Base-by-base conservation (phyloP, 2,888 invertebrate genomes). In the Chrysolina americana region DNA sequence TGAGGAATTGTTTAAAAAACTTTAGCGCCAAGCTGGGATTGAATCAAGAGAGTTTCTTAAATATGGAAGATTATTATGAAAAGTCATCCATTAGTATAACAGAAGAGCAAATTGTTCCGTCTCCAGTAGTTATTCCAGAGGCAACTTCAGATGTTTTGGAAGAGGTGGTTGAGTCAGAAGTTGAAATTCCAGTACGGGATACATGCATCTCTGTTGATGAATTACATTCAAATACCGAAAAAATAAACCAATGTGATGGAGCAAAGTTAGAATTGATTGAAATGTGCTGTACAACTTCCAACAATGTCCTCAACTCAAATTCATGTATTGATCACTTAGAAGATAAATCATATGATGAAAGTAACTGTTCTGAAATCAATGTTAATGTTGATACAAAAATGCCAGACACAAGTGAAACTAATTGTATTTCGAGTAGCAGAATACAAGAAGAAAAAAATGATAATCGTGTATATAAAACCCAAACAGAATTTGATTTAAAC, bases 31-130 rank as follows among this genome's bases (percentile, higher is more conserved):
- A 71, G 21, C 19, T 71, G 6, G 72, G 74, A 11, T 56, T 74
- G 19, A 78, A 70, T 48, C 47, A 66, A 21, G 59, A 70, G 36
- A 70, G 68, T 64, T 62, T 74, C 8, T 72, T 65, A 11, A 53
- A 70, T n/a, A 71, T 74, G 69, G 70, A 65, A 65, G 71, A 73
- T 65, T 73, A 69, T 48, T 76, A 76, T 65, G 64, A 74, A 41
- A 76, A 78, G 50, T 48, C 78, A 19, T 65, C 70, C 15, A 48
- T 47, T 53, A 56, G 17, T 17, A 3, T 41, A 11, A 41, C n/a
- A 59, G n/a, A 23, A 28, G 15, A 15, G 6, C 8, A 59, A 13
- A 36, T 15, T 59, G n/a, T 36, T 28, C 10, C 6, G 28, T 23
- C 15, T 17, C 23, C 23, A 59, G 23, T 15, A 8, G 28, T 28